Percentiles rank a stretch among this genome's conserved stretches.
Evolutionary conservation across 2,888 invertebrate species (phyloP).

Genomic region (Melanchra persicariae): DNA sequence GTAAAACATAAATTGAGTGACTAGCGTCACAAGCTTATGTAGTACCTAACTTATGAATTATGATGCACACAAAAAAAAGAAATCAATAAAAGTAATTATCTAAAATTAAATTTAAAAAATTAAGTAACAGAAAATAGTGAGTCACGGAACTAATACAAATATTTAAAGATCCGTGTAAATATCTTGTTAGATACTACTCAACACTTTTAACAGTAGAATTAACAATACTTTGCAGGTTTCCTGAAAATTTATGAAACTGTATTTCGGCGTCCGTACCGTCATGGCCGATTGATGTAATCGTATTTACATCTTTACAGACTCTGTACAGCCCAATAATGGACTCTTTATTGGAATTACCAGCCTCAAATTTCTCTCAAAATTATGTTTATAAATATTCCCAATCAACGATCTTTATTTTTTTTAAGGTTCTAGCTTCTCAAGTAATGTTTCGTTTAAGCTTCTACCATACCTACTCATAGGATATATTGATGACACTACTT

Average conservation of each 20-base stretch:
- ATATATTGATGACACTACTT: not conserved
- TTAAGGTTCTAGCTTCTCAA: not conserved
- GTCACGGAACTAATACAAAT: no score
- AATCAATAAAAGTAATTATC: no score
- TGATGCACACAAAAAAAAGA: not conserved
- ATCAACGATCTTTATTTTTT: not conserved
- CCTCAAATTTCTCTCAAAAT: slow-evolving; percentile 26
- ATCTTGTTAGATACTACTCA: not conserved
- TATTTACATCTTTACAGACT: slow-evolving; percentile 54
- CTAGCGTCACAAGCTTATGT: no score
- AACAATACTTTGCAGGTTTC: slow-evolving; percentile 9
- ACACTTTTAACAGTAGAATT: not conserved
- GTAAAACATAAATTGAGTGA: not conserved
- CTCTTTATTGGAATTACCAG: slow-evolving; percentile 41
- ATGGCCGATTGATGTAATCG: slow-evolving; percentile 37
- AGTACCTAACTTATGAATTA: not conserved
- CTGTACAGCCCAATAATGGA: slow-evolving; percentile 30
- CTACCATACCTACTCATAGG: not conserved
- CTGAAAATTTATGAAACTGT: slow-evolving; percentile 9
- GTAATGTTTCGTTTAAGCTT: not conserved
- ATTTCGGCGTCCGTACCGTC: slow-evolving; percentile 14
- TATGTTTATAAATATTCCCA: slow-evolving; percentile 23
- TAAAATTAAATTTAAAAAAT: no score
- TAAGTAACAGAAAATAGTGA: no score
- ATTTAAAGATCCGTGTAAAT: no score